Evolutionary conservation across 2,797 vertebrate genomes (phyloP), one percentile per base, ranked within the genome.

Genomic region (Falco cherrug): DNA sequence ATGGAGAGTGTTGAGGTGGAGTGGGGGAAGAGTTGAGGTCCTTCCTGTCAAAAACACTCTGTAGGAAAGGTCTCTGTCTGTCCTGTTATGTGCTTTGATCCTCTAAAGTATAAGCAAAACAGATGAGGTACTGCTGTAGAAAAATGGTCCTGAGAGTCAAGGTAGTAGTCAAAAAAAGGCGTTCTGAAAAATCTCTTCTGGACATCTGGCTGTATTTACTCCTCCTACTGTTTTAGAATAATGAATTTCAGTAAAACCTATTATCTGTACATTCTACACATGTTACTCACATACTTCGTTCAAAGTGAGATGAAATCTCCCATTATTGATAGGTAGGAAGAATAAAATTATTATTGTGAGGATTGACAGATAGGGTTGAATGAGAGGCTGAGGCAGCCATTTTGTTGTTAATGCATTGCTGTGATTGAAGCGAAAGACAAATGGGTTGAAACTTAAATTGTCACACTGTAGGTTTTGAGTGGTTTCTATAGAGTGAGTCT

Each of bases 301-400:
- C 18, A 4, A 2, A 64, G 41, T 45, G 48, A 87, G 68, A 12
- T 45, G 7, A 74, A 17, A 31, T 68, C 41, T 92, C 53, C 67
- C 11, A 3, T 80, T 13, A 25, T 16, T 61, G 37, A 4, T 35
- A 47, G 63, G 43, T 51, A 37, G 31, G 67, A 50, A 57, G 45
- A 70, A 68, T 13, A 25, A 70, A 56, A 5, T 61, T 5, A 1
- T 22, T n/a, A 5, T 47, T 45, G 20, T 67, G 51, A 75, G 70
- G 31, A 22, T 16, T 61, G 78, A n/a, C 65, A 28, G 65, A 18
- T 35, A 6, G n/a, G 29, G 26, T 43, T 41, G 53, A 33, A 1
- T 64, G 86, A 82, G 84, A 39, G 45, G 74, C 78, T 61, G 71
- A 51, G 90, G 95, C 90, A 97, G 96, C 95, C 96, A 95, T 97